A percentile compares a stretch with the other conserved stretches of the same genome.
phyloP scores from a whole-genome alignment of 2,113 vertebrate genomes.

The Gila orcuttii region DNA sequence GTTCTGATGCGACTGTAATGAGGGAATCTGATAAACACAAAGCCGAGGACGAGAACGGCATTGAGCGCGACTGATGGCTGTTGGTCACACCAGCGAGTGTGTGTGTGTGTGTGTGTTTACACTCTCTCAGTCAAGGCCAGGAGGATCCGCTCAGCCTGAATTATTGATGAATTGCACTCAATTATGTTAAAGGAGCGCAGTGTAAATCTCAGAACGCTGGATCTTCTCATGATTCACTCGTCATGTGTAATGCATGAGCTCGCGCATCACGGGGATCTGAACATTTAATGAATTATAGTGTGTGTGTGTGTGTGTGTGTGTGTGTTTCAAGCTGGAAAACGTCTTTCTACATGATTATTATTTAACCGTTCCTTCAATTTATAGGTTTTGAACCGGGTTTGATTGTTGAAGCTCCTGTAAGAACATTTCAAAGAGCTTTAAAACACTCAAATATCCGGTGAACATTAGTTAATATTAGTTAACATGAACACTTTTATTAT shows the following conservation, averaged over 20 bases:
- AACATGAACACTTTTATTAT: too few species aligned
- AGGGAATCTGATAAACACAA: slow-evolving; percentile 75
- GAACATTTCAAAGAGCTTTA: too few species aligned
- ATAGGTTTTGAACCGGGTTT: not conserved
- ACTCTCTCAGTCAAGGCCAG: slow-evolving; percentile 65
- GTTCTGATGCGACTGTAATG: slow-evolving; percentile 65
- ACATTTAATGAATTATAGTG: not conserved
- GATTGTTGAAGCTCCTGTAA: not conserved
- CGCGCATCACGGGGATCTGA: slow-evolving; percentile 24
- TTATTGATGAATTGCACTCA: slow-evolving; percentile 76
- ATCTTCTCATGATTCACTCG: slow-evolving; percentile 65
- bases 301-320: not conserved
- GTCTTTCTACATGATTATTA: not conserved
- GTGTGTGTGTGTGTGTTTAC: slow-evolving; percentile 59
- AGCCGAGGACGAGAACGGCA: slow-evolving; percentile 67
- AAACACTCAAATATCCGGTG: too few species aligned
- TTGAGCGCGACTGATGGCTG: slow-evolving; percentile 79
- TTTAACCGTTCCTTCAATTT: not conserved
- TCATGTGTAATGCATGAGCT: slow-evolving; percentile 70
- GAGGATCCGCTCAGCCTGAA: slow-evolving; percentile 65
- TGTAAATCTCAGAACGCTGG: slow-evolving; percentile 69
- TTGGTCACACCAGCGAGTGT: slow-evolving; percentile 70
- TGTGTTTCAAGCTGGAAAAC: not conserved
- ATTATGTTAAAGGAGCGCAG: slow-evolving; percentile 64
- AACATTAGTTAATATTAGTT: too few species aligned